These are phyloP conservation scores for Bedellia somnulentella DNA, from an alignment of 2,888 invertebrate genomes.

Conservation along the genomic window DNA sequence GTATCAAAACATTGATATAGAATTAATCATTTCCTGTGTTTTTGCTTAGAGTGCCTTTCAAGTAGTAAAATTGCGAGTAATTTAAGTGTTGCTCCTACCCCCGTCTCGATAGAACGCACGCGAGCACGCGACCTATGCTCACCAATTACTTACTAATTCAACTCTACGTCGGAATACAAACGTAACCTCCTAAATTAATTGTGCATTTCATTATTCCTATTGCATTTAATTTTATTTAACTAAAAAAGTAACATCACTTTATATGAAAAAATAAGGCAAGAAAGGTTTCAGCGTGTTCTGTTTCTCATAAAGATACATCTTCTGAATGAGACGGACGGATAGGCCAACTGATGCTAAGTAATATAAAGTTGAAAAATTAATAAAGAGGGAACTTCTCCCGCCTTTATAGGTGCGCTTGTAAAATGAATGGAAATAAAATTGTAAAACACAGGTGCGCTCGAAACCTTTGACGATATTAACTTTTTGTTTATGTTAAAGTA, in stretches of 20 bases:
- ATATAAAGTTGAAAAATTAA: conserved; percentile 63
- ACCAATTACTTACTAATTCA: neutral
- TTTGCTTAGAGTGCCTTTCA: conserved; percentile 36
- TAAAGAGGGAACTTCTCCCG: conserved; percentile 54
- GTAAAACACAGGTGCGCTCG: conserved; percentile 54
- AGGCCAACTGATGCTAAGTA: conserved; percentile 47
- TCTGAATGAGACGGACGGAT: conserved; percentile 24
- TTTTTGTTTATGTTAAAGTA: conserved; percentile 42
- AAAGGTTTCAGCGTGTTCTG: too few relatives aligned
- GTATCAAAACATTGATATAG: conserved; percentile 28
- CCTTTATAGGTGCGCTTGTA: conserved; percentile 56
- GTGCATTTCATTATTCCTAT: too few relatives aligned
- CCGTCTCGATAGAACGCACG: conserved; percentile 37
- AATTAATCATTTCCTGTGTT: conserved; percentile 41
- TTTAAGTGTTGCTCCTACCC: conserved; percentile 49
- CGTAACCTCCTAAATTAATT: too few relatives aligned
- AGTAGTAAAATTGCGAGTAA: conserved; percentile 53
- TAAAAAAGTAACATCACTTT: too few relatives aligned
- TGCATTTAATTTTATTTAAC: too few relatives aligned
- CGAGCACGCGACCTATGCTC: conserved; percentile 37
- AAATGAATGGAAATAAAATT: conserved; percentile 60
- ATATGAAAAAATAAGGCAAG: too few relatives aligned
- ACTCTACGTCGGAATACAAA: too few relatives aligned
- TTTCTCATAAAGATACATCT: conserved; percentile 2
- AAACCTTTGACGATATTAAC: conserved; percentile 57